These are phyloP conservation scores for Disparrhopalites patrizii DNA, from an alignment of 2,888 invertebrate species.

Conservation along the genomic window DNA sequence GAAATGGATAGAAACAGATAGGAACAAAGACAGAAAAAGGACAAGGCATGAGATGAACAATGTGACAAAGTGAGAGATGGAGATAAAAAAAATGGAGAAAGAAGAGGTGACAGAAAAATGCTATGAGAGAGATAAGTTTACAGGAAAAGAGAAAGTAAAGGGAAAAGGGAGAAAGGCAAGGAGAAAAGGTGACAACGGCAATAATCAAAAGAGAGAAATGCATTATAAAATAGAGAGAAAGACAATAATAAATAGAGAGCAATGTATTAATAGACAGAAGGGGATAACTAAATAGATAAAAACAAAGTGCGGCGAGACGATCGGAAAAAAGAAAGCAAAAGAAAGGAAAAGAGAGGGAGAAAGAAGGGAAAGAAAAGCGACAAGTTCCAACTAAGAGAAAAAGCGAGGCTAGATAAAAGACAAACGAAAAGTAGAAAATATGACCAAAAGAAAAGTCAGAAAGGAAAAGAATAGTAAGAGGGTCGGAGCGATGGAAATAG, in stretches of 20 bases:
- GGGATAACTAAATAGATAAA: background rate
- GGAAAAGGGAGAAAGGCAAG: too few relatives aligned
- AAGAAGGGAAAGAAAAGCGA: conserved; percentile 2
- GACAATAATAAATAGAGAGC: conserved; percentile 21
- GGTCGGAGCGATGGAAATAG: too few relatives aligned
- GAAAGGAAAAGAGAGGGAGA: conserved; percentile 3
- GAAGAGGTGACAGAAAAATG: conserved; percentile 20
- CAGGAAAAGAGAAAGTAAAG: conserved; percentile 29
- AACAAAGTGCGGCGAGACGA: background rate
- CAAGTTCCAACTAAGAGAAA: too few relatives aligned
- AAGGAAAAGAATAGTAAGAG: too few relatives aligned
- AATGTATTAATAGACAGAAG: background rate
- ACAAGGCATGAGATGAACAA: background rate
- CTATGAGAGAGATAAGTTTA: too few relatives aligned
- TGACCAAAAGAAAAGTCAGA: too few relatives aligned
- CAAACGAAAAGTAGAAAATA: too few relatives aligned
- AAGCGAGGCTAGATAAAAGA: too few relatives aligned
- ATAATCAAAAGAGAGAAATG: too few relatives aligned
- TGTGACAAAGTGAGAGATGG: conserved; percentile 1
- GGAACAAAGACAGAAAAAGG: background rate
- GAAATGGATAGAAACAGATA: background rate
- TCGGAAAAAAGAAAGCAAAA: conserved; percentile 10
- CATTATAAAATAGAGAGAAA: too few relatives aligned
- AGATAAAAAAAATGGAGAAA: background rate
- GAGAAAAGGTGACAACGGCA: too few relatives aligned